These are phyloP conservation scores for Nymphalis io DNA, from an alignment of 1,140 invertebrate genomes.

Conservation along the genomic window DNA sequence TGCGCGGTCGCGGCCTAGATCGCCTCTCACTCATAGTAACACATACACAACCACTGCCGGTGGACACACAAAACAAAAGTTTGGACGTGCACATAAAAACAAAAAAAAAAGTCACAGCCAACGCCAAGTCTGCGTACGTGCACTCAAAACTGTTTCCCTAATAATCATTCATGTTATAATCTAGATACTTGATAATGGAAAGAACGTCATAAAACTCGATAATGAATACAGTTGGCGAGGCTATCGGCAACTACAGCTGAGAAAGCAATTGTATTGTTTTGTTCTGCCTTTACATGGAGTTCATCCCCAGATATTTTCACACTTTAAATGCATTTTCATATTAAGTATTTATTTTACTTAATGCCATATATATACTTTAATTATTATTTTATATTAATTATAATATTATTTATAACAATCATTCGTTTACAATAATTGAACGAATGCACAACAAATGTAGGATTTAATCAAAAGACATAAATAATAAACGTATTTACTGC, in stretches of 20 bases:
- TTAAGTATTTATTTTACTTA: too few relatives aligned
- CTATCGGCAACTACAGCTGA: conserved; percentile 17
- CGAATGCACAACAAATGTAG: not conserved
- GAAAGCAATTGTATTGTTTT: conserved; percentile 2
- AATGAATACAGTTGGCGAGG: conserved; percentile 41
- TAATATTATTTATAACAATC: too few relatives aligned
- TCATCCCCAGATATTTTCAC: too few relatives aligned
- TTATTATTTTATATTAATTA: too few relatives aligned
- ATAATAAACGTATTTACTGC: conserved; percentile 13
- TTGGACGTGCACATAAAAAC: conserved; percentile 48
- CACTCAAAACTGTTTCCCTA: conserved; percentile 51
- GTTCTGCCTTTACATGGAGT: not conserved
- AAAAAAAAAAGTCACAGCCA: conserved; percentile 51
- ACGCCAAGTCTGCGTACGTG: conserved; percentile 59
- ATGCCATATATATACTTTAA: too few relatives aligned
- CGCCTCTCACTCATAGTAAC: conserved; percentile 57
- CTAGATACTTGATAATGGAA: conserved; percentile 66
- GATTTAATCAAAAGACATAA: conserved; percentile 12
- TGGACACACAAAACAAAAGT: conserved; percentile 5
- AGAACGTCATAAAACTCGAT: conserved; percentile 67
- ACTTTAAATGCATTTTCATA: too few relatives aligned
- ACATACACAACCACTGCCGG: conserved; percentile 41
- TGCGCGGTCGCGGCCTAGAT: conserved; percentile 59
- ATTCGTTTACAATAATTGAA: too few relatives aligned
- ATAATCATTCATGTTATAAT: conserved; percentile 62